phyloP scores from a whole-genome alignment of 2,888 invertebrate species.

The Caenorhabditis sp. region DNA sequence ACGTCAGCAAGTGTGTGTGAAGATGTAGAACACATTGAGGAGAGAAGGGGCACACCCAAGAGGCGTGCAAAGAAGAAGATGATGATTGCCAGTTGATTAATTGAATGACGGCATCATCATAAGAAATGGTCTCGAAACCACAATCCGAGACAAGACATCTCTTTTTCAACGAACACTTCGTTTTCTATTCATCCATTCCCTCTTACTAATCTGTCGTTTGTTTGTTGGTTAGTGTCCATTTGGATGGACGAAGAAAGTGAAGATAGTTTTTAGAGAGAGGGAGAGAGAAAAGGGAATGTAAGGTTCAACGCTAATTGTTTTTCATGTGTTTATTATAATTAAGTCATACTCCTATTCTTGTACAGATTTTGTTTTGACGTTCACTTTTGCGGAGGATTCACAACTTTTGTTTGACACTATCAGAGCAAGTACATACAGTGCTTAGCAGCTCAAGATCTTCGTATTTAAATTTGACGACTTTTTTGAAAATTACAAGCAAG shows the following conservation, averaged over 20 bases:
- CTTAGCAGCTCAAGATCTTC: too few relatives aligned
- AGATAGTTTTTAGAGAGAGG: not conserved
- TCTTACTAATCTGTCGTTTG: slow-evolving; percentile 10
- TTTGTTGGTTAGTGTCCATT: slow-evolving; percentile 16
- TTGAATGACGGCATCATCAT: slow-evolving; percentile 39
- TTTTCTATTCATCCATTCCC: slow-evolving; percentile 8
- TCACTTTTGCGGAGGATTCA: too few relatives aligned
- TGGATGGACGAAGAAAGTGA: slow-evolving; percentile 9
- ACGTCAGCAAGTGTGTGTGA: slow-evolving; percentile 26
- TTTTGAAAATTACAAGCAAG: too few relatives aligned
- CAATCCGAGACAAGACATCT: slow-evolving; percentile 6
- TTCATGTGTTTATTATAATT: not conserved
- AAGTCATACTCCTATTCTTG: not conserved
- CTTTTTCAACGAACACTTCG: slow-evolving; percentile 10
- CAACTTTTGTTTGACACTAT: too few relatives aligned
- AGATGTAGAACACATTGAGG: slow-evolving; percentile 59
- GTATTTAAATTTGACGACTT: too few relatives aligned
- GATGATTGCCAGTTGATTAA: slow-evolving; percentile 61
- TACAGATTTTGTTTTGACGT: not conserved
- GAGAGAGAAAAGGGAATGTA: not conserved
- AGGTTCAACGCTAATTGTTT: not conserved
- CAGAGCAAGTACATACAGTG: too few relatives aligned
- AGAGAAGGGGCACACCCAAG: slow-evolving; percentile 53
- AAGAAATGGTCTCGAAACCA: slow-evolving; percentile 39
- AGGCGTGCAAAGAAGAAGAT: slow-evolving; percentile 59